These are phyloP conservation scores for Aphaenogaster ashmeadi DNA, from an alignment of 1,140 invertebrate genomes.

Conservation along the genomic window DNA sequence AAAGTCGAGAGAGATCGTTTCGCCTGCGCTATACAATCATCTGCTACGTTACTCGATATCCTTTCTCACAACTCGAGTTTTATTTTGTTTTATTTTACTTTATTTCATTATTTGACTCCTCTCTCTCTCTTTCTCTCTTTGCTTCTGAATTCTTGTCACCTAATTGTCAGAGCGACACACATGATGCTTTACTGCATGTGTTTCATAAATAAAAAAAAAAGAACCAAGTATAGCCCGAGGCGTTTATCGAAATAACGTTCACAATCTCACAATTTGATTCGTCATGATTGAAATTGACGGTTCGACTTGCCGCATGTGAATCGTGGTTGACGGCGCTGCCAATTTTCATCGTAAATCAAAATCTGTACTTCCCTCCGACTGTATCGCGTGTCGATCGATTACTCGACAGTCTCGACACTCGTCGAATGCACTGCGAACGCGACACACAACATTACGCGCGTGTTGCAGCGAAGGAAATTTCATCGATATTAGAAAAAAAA, in stretches of 20 bases:
- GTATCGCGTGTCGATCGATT: constrained; percentile 24
- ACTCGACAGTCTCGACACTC: not conserved
- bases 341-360: constrained; percentile 67
- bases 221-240: constrained; percentile 33
- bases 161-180: not conserved
- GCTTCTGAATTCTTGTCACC: not conserved
- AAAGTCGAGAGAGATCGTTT: not conserved
- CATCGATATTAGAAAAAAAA: not conserved
- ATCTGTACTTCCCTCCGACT: constrained; percentile 22
- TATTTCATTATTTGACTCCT: not conserved
- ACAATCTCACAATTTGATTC: constrained; percentile 44
- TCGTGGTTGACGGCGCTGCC: constrained; percentile 29
- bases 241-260: constrained; percentile 35
- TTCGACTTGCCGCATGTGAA: constrained; percentile 63
- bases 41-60: not conserved
- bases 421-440: not conserved
- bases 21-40: not conserved
- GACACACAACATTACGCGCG: not conserved
- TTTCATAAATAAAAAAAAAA: constrained; percentile 31
- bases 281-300: constrained; percentile 70
- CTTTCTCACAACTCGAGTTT: not conserved
- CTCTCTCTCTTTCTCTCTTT: not conserved
- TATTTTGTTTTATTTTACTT: constrained; percentile 24
- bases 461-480: not conserved
- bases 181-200: not conserved